These are phyloP conservation scores for Campylomormyrus numenius DNA, from an alignment of 2,113 vertebrate genomes.

Conservation along the genomic window DNA sequence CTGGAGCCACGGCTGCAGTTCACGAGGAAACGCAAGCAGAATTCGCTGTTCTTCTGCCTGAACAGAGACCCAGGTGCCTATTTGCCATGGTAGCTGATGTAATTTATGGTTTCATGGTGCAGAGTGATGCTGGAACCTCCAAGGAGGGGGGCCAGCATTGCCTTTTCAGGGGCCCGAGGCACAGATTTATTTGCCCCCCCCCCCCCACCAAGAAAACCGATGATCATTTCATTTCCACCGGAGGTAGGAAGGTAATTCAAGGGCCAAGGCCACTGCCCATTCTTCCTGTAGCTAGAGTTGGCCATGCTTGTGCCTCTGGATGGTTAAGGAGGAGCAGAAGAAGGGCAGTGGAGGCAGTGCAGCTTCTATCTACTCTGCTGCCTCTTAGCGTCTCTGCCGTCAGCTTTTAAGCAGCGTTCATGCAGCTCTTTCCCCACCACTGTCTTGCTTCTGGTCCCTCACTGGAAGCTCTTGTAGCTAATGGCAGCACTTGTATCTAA, in stretches of 20 bases:
- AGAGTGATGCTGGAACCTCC: background rate
- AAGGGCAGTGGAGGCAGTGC: background rate
- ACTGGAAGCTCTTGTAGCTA: background rate
- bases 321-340: background rate
- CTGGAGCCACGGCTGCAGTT: background rate
- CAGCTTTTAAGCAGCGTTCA: background rate
- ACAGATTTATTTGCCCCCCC: background rate
- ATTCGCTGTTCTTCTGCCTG: background rate
- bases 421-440: background rate
- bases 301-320: background rate
- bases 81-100: background rate
- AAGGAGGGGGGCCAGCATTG: background rate
- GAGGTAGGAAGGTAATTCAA: background rate
- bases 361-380: background rate
- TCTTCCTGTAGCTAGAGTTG: background rate
- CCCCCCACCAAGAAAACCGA: background rate
- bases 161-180: background rate
- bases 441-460: background rate
- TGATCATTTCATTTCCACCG: background rate
- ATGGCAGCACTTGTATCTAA: background rate
- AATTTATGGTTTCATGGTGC: background rate
- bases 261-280: background rate
- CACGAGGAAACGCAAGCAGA: background rate
- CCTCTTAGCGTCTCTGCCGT: background rate
- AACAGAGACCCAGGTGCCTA: background rate